Conservation (phyloP, 2,113 vertebrate genomes). For the Trachemys scripta region DNA sequence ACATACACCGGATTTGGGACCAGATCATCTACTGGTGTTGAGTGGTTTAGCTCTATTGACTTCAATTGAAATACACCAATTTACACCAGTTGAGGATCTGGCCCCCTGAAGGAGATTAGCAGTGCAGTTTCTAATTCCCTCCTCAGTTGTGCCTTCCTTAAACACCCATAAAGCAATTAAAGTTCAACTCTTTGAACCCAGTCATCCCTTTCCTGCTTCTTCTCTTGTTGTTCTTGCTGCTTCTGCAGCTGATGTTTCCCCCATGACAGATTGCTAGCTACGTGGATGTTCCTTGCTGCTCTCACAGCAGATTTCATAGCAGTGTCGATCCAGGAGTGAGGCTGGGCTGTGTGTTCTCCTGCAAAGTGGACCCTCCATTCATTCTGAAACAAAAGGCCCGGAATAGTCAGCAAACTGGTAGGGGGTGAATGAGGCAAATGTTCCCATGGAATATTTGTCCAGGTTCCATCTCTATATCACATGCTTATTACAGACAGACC, state of each 20-base stretch:
- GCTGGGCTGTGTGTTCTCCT: constrained; percentile 85
- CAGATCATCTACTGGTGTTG: neutral
- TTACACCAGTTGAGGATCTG: neutral
- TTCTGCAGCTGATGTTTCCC: accelerated
- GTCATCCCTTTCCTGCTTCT: accelerated
- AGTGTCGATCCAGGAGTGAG: constrained; percentile 88
- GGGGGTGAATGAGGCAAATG: constrained; percentile 84
- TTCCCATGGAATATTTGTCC: constrained; percentile 82
- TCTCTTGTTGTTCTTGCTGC: accelerated
- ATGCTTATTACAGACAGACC: constrained; percentile 62
- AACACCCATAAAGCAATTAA: neutral
- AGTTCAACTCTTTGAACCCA: neutral
- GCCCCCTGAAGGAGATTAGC: neutral
- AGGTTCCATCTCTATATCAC: constrained; percentile 85
- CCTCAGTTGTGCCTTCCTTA: neutral
- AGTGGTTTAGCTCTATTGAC: neutral
- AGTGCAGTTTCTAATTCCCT: neutral
- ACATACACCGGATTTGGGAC: neutral
- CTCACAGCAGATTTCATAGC: constrained; percentile 85
- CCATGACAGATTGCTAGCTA: accelerated
- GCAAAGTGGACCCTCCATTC: constrained; percentile 85
- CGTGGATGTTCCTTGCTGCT: constrained; percentile 82
- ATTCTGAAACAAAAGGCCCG: constrained; percentile 62
- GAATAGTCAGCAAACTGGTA: constrained; percentile 83
- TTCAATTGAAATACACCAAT: neutral